Evolutionary conservation across 2,888 invertebrate genomes (phyloP).

Genomic region (Flexamia atlantica): DNA sequence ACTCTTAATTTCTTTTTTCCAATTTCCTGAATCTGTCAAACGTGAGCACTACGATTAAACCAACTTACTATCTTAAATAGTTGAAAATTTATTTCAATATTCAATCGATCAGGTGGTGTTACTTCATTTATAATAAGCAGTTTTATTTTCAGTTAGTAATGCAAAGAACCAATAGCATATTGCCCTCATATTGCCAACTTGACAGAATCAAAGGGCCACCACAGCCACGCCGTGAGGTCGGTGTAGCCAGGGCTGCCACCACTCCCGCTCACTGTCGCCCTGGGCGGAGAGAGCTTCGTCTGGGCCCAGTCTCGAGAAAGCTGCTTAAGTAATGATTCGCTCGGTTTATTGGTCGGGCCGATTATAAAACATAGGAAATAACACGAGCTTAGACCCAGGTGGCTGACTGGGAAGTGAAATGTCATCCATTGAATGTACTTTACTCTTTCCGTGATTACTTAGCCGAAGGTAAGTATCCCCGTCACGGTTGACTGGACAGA

Average conservation of each 20-base stretch:
- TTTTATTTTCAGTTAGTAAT: too few relatives aligned
- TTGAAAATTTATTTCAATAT: too few relatives aligned
- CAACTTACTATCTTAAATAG: too few relatives aligned
- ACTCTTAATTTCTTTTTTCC: too few relatives aligned
- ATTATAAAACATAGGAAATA: constrained; percentile 45
- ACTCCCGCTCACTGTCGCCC: neutral
- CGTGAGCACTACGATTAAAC: too few relatives aligned
- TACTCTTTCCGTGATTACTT: neutral
- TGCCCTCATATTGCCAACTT: too few relatives aligned
- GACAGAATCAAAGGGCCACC: too few relatives aligned
- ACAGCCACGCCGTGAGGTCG: too few relatives aligned
- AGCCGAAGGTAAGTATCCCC: neutral
- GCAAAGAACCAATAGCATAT: too few relatives aligned
- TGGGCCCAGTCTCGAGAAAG: constrained; percentile 12
- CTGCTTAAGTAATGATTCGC: constrained; percentile 47
- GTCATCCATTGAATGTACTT: neutral
- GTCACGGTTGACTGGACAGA: neutral
- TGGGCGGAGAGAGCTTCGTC: constrained; percentile 39
- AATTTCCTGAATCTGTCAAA: too few relatives aligned
- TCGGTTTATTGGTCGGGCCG: constrained; percentile 45
- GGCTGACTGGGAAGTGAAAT: neutral
- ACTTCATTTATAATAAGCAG: too few relatives aligned
- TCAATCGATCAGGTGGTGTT: too few relatives aligned
- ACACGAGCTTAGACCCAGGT: neutral
- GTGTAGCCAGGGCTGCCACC: neutral